Percentiles rank a stretch among this genome's conserved stretches.
phyloP scores from a whole-genome alignment of 2,797 vertebrate genomes.

The Sorex maritimensis region DNA sequence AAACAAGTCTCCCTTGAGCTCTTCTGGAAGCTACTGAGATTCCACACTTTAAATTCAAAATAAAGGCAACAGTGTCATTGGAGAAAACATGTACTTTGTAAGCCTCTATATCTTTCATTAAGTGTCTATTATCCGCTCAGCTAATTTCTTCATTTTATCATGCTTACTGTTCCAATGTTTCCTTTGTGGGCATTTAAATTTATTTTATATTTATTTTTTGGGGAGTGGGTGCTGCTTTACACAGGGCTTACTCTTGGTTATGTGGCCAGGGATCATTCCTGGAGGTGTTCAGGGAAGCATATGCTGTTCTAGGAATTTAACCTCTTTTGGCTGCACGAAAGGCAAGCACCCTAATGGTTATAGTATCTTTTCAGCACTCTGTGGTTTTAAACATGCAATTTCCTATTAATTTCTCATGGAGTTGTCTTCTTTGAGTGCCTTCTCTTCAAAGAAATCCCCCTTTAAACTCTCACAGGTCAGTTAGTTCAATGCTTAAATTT shows the following conservation, averaged over 20 bases:
- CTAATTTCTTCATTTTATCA: constrained; percentile 51
- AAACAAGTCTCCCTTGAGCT: background rate
- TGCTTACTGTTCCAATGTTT: background rate
- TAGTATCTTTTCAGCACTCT: no score
- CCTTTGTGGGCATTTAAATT: no score
- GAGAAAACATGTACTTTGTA: constrained; percentile 27
- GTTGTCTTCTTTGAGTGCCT: constrained; percentile 12
- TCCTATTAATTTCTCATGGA: background rate
- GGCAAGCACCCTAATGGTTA: no score
- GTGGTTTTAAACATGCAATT: background rate
- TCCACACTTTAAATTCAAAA: background rate
- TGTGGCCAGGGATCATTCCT: no score
- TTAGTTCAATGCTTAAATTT: background rate
- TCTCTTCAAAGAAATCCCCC: constrained; percentile 21
- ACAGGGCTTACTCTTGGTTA: no score
- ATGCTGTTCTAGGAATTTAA: no score
- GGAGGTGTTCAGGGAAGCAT: no score
- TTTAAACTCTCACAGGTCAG: background rate
- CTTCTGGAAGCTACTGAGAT: background rate
- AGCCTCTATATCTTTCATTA: background rate
- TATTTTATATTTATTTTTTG: no score
- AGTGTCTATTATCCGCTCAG: background rate
- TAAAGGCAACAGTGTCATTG: background rate
- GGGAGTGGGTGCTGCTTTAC: no score
- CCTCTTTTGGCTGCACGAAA: no score